Base-by-base conservation (phyloP, 2,888 invertebrate species). In the Microctonus aethiopoides region DNA sequence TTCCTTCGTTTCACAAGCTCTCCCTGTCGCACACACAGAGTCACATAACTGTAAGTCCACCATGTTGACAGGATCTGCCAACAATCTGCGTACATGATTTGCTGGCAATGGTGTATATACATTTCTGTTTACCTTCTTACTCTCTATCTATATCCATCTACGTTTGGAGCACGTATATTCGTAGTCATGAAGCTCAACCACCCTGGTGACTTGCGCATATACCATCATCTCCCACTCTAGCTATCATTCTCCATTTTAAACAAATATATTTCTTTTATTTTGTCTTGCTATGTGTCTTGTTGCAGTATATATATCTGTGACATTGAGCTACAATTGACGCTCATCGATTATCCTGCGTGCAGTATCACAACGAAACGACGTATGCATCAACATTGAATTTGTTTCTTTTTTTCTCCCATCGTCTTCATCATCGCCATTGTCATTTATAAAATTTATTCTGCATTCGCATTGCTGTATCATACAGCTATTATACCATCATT, bases 1-100 rank as follows among this genome's bases (percentile, higher is more conserved):
- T 86, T 86, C 86, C 85, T 80, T 75, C 73, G 83, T 77, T 78
- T 79, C 75, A 78, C 76, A 77, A 78, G 75, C 76, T 78, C 74
- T 79, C 78, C 78, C 78, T 79, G 79, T 80, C 80, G 80, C 80
- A 46, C 46, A 41, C 7, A 29, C 41, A 46, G 16, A 79, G 77
- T 78, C 79, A 80, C 80, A 84, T 85, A 85, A 86, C 85, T 84
- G 84, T 84, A 86, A 84, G 82, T 83, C 80, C 79, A 77, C 77
- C 46, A 46, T 46, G 82, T 83, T 85, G 85, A 84, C 86, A 85
- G 84, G 83, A 83, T 83, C 84, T 84, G 86, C 84, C 85, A 85
- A 83, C 84, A 83, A 84, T 85, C 84, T 82, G 79, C 80, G 79
- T 80, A 79, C 84, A 84, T 84, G 83, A 85, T 85, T 84, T 83